Conservation (phyloP, 2,113 vertebrate genomes). For the Scophthalmus maximus region DNA sequence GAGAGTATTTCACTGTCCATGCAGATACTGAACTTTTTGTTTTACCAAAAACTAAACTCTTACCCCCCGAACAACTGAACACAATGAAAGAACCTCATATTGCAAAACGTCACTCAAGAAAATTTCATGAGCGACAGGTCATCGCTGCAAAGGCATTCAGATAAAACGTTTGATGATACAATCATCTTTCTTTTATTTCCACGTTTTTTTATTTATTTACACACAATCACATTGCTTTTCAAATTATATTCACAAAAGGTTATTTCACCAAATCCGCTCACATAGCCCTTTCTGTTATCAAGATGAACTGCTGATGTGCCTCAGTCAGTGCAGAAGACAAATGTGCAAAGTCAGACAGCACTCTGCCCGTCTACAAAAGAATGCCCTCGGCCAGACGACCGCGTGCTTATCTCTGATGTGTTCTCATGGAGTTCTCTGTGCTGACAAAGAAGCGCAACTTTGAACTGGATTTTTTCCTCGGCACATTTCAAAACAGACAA, state of each 20-base stretch:
- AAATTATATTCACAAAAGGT: slow-evolving; percentile 74
- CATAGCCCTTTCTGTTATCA: slow-evolving; percentile 73
- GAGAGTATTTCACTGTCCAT: slow-evolving; percentile 1
- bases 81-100: neutral
- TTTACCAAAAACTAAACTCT: neutral
- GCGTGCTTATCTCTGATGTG: slow-evolving; percentile 67
- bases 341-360: slow-evolving; percentile 75
- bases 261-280: slow-evolving; percentile 72
- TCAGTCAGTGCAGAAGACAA: slow-evolving; percentile 60
- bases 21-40: neutral
- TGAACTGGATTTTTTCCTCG: slow-evolving; percentile 51
- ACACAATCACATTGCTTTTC: slow-evolving; percentile 41
- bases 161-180: slow-evolving; percentile 57
- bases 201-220: slow-evolving; percentile 33
- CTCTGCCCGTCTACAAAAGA: slow-evolving; percentile 60
- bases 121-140: slow-evolving; percentile 25
- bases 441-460: slow-evolving; percentile 70
- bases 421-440: slow-evolving; percentile 48
- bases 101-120: slow-evolving; percentile 27
- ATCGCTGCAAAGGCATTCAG: slow-evolving; percentile 26
- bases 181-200: neutral
- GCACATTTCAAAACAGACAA: slow-evolving; percentile 49
- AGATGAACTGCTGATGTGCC: slow-evolving; percentile 76
- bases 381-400: slow-evolving; percentile 65
- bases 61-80: neutral